Evolutionary conservation across 2,888 invertebrate species (phyloP).

Genomic region (Chymomyza caudatula): DNA sequence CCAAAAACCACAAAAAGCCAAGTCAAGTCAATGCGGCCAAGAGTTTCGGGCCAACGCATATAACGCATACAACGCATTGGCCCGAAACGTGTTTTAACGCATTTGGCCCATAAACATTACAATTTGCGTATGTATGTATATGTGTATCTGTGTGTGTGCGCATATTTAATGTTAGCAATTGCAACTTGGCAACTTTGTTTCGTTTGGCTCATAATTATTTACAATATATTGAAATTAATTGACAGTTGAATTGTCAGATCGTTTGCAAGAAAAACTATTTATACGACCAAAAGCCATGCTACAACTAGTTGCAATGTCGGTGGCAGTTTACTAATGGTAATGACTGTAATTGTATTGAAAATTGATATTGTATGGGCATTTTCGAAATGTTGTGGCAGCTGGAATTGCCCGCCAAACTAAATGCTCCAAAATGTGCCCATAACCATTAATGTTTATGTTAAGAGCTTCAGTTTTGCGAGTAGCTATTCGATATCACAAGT

Average conservation of each 20-base stretch:
- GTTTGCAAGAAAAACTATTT: slow-evolving; percentile 65
- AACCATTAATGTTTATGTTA: not conserved
- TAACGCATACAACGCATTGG: slow-evolving; percentile 15
- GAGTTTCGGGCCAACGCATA: slow-evolving; percentile 40
- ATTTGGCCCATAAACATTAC: slow-evolving; percentile 71
- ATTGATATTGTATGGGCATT: slow-evolving; percentile 57
- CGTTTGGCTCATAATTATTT: slow-evolving; percentile 56
- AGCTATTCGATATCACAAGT: too few relatives aligned
- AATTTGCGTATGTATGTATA: slow-evolving; percentile 49
- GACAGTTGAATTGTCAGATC: slow-evolving; percentile 72
- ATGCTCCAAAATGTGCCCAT: not conserved
- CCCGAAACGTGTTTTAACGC: slow-evolving; percentile 55
- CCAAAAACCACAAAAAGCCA: slow-evolving; percentile 9
- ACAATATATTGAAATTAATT: slow-evolving; percentile 73
- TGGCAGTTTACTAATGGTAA: slow-evolving; percentile 72
- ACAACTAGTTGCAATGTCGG: slow-evolving; percentile 39
- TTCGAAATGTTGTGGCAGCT: slow-evolving; percentile 60
- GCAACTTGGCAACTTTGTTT: not conserved
- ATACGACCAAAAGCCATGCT: slow-evolving; percentile 24
- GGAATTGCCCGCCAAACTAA: slow-evolving; percentile 43
- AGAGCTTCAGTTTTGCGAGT: not conserved
- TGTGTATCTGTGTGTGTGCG: not conserved
- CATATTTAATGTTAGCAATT: not conserved
- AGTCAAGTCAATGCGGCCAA: not conserved
- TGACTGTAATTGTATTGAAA: slow-evolving; percentile 72